A percentile compares a stretch with the other conserved stretches of the same genome.
phyloP scores from a whole-genome alignment of 2,113 vertebrate species.

The Cottus gobio region DNA sequence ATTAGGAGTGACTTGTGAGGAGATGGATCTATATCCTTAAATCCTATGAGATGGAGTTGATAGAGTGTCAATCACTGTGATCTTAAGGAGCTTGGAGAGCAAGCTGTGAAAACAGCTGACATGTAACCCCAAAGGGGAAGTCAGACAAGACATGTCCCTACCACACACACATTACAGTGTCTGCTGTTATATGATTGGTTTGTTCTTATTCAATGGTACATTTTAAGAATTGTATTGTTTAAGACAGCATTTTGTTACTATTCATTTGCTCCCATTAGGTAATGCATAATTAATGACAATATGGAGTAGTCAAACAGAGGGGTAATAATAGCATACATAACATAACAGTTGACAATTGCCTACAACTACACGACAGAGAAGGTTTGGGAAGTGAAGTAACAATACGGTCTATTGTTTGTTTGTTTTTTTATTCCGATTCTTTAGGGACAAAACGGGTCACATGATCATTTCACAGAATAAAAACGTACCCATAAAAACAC shows the following conservation, averaged over 20 bases:
- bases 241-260: not conserved
- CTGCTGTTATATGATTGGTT: not conserved
- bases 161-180: not conserved
- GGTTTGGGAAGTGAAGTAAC: not conserved
- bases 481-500: not conserved
- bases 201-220: not conserved
- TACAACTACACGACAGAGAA: not conserved
- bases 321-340: not conserved
- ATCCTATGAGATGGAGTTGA: slow-evolving; percentile 26
- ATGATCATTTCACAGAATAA: not conserved
- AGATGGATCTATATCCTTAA: slow-evolving; percentile 28
- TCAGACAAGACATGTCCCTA: not conserved
- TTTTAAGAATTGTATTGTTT: not conserved
- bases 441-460: not conserved
- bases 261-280: not conserved
- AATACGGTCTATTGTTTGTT: not conserved
- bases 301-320: not conserved
- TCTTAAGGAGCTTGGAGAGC: slow-evolving; percentile 33
- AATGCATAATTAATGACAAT: not conserved
- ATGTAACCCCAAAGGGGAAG: slow-evolving; percentile 7
- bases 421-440: not conserved
- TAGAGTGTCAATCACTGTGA: slow-evolving; percentile 11
- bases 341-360: no score
- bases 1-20: not conserved
- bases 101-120: slow-evolving; percentile 35